Evolutionary conservation across 2,797 vertebrate genomes (phyloP), one percentile per base, ranked within the genome.

Genomic region (Sebastolobus altivelis): DNA sequence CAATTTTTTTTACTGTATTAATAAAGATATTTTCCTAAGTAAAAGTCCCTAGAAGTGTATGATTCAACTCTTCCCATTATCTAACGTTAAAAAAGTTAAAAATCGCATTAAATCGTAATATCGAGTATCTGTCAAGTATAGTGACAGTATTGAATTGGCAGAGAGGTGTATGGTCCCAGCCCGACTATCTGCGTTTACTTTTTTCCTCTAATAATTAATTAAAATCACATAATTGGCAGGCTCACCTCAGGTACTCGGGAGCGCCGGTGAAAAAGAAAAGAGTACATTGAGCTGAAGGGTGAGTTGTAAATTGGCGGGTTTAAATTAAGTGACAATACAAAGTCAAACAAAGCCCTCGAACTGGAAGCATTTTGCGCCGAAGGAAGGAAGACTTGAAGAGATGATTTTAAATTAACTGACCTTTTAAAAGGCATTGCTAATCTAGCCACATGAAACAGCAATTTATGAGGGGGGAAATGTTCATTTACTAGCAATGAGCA

Each of bases 381-480:
- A 76, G 76, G 77, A 75, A 75, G 67, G 71, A 76, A 52, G 73
- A 86, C 80, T 72, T 1, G 40, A 55, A 67, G 83, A 82, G 90
- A 82, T 65, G 90, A 80, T 88, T 93, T 93, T 91, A 93, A 93
- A 94, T 87, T 78, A 92, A 91, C 85, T 94, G 90, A 95, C 93
- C 94, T 95, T 95, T 95, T 92, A 87, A 87, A 89, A 90, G 90
- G 86, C 87, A 91, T 91, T 77, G 89, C 94, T 95, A 95, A 95
- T 95, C 92, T 93, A 94, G 92, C 93, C 94, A 91, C 92, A 95
- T 40, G 83, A 94, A 95, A 92, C 92, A 81, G 90, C 92, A 91
- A 94, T 95, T 95, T 94, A 95, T 92, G 92, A 94, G 88, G 89
- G 87, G 88, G 91, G 89, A 84, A 90, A 87, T 86, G 91, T 92